Conservation (phyloP, 2,888 invertebrate species). For the Sceliomorpha sp. region DNA sequence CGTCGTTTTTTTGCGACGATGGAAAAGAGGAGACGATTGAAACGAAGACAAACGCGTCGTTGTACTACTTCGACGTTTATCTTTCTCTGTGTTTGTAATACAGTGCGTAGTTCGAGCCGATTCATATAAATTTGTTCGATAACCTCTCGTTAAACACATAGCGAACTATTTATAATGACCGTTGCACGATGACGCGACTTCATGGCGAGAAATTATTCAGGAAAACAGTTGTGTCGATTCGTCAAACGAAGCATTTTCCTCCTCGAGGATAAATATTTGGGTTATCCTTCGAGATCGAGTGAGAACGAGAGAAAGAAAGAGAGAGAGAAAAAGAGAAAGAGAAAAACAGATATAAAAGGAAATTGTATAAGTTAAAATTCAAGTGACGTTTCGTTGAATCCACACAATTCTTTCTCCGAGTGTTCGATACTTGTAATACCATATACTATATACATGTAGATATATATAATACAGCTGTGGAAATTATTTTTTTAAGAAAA, state of each 20-base stretch:
- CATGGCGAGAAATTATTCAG: constrained; percentile 51
- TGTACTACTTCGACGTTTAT: constrained; percentile 46
- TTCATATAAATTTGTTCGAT: constrained; percentile 56
- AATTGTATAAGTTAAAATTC: constrained; percentile 38
- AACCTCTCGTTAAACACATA: constrained; percentile 53
- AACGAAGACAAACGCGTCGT: constrained; percentile 36
- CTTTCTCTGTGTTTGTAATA: constrained; percentile 46
- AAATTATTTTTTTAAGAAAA: constrained; percentile 58
- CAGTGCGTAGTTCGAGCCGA: constrained; percentile 47
- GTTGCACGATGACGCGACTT: constrained; percentile 55
- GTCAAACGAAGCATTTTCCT: constrained; percentile 43
- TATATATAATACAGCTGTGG: constrained; percentile 48
- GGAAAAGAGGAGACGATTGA: not conserved
- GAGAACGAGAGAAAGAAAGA: too few relatives aligned
- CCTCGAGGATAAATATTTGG: too few relatives aligned
- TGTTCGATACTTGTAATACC: constrained; percentile 57
- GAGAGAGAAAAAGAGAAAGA: too few relatives aligned
- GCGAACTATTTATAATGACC: constrained; percentile 53
- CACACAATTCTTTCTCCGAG: constrained; percentile 55
- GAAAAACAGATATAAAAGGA: not conserved
- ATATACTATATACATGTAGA: constrained; percentile 52
- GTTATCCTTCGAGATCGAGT: constrained; percentile 10
- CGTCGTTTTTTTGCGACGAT: constrained; percentile 1
- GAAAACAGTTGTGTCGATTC: constrained; percentile 56
- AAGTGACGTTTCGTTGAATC: constrained; percentile 51